Evolutionary conservation across 2,113 vertebrate genomes (phyloP), one percentile per base, ranked within the genome.

Genomic region (Aythya baeri): DNA sequence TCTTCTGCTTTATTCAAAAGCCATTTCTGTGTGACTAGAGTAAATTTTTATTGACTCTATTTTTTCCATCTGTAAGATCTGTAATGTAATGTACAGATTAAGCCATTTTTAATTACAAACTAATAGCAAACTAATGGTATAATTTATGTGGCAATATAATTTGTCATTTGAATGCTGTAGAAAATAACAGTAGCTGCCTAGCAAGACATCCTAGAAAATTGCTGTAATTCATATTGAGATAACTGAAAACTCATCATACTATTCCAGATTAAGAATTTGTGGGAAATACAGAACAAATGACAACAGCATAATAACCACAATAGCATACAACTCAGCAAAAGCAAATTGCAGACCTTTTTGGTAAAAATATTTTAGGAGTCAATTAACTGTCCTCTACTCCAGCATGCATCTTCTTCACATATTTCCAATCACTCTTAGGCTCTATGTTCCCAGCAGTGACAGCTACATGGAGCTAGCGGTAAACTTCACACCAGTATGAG

Each of bases 91-190:
- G 36, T 21, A 86, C 46, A 90, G 52, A 91, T 91, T 73, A 93
- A 95, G 72, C 83, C 0, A 83, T 89, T 94, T 88, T 94, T 93
- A 95, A 96, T 94, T 89, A 89, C 55, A 88, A 90, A 91, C 54
- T 78, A 94, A 85, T 85, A 95, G 77, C n/a, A 50, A 93, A 66
- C 52, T 88, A 92, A 95, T 85, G 62, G 73, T 55, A 72, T 81
- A 92, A 93, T 92, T 92, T 84, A 77, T 49, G 58, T n/a, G 31
- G 49, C 22, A 86, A 94, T 86, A n/a, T 93, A 71, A 76, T 92
- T 85, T 89, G 52, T 73, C 77, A 84, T 86, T 58, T 36, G 44
- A 88, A 90, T 3, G 2, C 17, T 79, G 62, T 8, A 58, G 38
- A 93, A 88, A 94, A 76, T 59, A 88, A 50, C n/a, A 82, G 62